A percentile compares a stretch with the other conserved stretches of the same genome.
These are phyloP conservation scores for Psilanteris sp. DNA, from an alignment of 1,140 invertebrate species.

Conservation along the genomic window DNA sequence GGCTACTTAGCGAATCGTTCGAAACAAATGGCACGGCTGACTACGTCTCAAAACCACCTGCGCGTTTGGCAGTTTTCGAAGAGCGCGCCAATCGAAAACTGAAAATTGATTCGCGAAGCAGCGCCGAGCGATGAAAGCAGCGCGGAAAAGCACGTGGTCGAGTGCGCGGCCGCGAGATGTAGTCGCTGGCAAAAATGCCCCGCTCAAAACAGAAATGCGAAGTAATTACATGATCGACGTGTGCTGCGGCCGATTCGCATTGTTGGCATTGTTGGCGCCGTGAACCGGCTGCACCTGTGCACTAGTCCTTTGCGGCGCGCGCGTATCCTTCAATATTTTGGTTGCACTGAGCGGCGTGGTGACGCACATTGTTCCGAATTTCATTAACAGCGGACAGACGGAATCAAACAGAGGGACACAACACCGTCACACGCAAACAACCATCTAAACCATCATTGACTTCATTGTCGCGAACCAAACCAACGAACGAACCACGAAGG, in stretches of 20 bases:
- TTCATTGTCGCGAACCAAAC: constrained; percentile 1
- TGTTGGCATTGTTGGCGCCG: constrained; percentile 36
- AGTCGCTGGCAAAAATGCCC: background rate
- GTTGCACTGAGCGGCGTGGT: constrained; percentile 74
- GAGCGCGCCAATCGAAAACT: too few species aligned
- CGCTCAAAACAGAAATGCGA: background rate
- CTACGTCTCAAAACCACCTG: too few species aligned
- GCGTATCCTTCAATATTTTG: constrained; percentile 76
- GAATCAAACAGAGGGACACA: constrained; percentile 1
- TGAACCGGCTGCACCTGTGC: constrained; percentile 66
- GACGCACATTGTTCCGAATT: constrained; percentile 73
- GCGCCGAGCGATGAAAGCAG: background rate
- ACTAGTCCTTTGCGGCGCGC: constrained; percentile 67
- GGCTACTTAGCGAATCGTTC: too few species aligned
- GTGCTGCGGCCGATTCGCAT: constrained; percentile 71
- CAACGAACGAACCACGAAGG: background rate
- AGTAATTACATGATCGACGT: constrained; percentile 79
- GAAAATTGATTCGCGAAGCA: too few species aligned
- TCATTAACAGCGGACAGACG: constrained; percentile 2
- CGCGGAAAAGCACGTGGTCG: constrained; percentile 25
- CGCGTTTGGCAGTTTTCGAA: too few species aligned
- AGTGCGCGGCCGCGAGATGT: background rate
- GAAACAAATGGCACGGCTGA: too few species aligned
- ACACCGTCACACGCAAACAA: constrained; percentile 9
- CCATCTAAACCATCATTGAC: constrained; percentile 5